Evolutionary conservation across 2,797 vertebrate species (phyloP).

Genomic region (Gymnopithys bicolor): DNA sequence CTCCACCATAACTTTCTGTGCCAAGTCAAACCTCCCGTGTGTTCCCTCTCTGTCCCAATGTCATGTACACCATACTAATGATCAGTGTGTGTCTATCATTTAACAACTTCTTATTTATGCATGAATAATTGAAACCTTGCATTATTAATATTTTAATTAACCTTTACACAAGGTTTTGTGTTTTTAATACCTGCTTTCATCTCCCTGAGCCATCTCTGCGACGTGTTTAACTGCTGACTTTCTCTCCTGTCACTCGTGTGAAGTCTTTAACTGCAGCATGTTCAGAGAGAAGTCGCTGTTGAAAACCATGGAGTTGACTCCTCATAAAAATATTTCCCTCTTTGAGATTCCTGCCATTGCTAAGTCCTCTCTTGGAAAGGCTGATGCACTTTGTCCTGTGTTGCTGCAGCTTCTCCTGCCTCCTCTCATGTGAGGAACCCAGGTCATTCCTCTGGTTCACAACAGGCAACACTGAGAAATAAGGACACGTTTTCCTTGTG

Average conservation of each 20-base stretch:
- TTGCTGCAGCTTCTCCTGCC: neutral
- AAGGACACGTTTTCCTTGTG: neutral
- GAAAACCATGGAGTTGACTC: neutral
- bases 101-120: neutral
- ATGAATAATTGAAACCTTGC: slow-evolving; percentile 30
- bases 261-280: neutral
- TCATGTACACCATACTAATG: neutral
- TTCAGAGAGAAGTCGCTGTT: neutral
- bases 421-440: fast-evolving
- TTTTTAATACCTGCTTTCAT: neutral
- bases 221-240: neutral
- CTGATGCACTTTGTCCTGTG: neutral
- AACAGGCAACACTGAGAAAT: neutral
- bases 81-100: neutral
- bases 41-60: neutral
- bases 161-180: neutral
- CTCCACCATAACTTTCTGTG: neutral
- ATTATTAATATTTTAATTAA: slow-evolving; percentile 56
- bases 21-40: neutral
- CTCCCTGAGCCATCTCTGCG: neutral
- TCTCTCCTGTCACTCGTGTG: neutral
- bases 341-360: neutral
- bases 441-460: neutral
- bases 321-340: neutral
- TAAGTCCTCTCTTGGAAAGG: neutral